These are phyloP conservation scores for Drosophila percnosoma DNA, from an alignment of 2,888 invertebrate genomes.

Conservation along the genomic window DNA sequence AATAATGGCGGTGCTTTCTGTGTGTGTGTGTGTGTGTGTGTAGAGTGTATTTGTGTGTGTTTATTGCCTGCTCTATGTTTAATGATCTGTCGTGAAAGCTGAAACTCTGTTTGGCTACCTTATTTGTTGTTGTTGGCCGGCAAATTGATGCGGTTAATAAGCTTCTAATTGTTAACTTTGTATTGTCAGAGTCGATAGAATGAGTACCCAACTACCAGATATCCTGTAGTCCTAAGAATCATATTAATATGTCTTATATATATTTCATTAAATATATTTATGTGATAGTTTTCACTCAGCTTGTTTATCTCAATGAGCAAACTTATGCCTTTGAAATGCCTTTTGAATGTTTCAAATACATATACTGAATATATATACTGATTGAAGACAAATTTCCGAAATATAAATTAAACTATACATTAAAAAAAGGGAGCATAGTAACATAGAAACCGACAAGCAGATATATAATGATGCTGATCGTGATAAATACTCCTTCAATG, in stretches of 20 bases:
- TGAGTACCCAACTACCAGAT: background rate
- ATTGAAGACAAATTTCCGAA: background rate
- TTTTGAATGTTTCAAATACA: background rate
- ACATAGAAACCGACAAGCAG: background rate
- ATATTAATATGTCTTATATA: background rate
- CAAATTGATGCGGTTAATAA: slow-evolving; percentile 56
- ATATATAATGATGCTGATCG: background rate
- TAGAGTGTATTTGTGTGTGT: slow-evolving; percentile 10
- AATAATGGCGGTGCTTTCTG: slow-evolving; percentile 59
- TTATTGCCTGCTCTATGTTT: slow-evolving; percentile 57
- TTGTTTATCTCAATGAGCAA: too few relatives aligned
- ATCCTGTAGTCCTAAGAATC: background rate
- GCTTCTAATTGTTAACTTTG: slow-evolving; percentile 63
- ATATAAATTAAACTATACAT: background rate
- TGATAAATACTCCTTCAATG: background rate
- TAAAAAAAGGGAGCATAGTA: background rate
- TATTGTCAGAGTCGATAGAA: background rate
- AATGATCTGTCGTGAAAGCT: slow-evolving; percentile 57
- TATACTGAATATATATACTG: background rate
- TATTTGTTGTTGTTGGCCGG: slow-evolving; percentile 18
- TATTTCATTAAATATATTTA: background rate
- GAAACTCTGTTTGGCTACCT: slow-evolving; percentile 14
- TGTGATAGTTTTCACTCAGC: background rate
- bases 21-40: slow-evolving; percentile 11
- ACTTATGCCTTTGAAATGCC: background rate